phyloP scores from a whole-genome alignment of 1,140 invertebrate genomes.

The Phocides pigmalion region DNA sequence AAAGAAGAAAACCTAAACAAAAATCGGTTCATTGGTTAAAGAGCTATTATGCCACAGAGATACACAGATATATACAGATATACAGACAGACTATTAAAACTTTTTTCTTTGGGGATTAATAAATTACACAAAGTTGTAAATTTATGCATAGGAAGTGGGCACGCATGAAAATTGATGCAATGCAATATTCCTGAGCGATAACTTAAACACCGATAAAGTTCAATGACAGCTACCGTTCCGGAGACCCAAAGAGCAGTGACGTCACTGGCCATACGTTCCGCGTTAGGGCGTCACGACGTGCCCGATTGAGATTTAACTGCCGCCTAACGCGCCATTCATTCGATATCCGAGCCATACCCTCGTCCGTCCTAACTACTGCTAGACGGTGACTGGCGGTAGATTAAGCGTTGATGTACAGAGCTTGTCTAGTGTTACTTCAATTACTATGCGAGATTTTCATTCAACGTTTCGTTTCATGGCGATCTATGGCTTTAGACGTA shows the following conservation, averaged over 20 bases:
- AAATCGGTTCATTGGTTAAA: no score
- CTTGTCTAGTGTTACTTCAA: background rate
- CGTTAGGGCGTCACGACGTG: conserved; percentile 14
- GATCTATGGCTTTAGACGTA: no score
- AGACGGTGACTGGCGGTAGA: background rate
- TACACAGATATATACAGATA: no score
- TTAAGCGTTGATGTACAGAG: background rate
- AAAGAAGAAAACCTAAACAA: no score
- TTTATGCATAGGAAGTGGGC: background rate
- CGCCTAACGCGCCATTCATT: conserved; percentile 21
- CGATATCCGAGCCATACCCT: background rate
- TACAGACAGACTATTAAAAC: no score
- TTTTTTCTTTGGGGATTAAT: no score
- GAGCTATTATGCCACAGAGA: no score
- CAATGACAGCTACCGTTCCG: conserved; percentile 7
- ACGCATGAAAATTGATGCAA: no score
- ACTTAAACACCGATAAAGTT: conserved; percentile 18
- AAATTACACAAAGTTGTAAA: background rate
- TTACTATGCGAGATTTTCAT: background rate
- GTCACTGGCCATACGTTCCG: conserved; percentile 16
- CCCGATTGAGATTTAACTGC: conserved; percentile 23
- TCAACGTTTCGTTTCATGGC: no score
- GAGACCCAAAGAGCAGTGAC: conserved; percentile 10
- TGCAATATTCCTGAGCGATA: background rate
- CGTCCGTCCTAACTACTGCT: conserved; percentile 13